Percentiles rank a stretch among this genome's conserved stretches.
These are phyloP conservation scores for Drosophila affinis DNA, from an alignment of 2,888 invertebrate genomes.

Conservation along the genomic window DNA sequence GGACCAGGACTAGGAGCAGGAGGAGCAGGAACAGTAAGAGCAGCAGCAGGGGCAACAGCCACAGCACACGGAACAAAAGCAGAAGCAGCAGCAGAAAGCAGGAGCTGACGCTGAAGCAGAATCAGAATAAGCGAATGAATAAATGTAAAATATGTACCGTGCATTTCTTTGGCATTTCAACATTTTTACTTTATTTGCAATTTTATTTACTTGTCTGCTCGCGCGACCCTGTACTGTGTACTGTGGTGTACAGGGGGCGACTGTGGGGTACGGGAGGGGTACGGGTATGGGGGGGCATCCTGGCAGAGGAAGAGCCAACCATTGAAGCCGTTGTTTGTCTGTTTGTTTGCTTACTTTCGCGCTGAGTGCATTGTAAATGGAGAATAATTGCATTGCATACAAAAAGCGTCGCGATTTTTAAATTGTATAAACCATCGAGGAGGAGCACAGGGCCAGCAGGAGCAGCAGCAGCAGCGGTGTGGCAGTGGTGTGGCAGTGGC, in stretches of 20 bases:
- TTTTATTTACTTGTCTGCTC: conserved; percentile 69
- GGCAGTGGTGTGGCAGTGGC: not conserved
- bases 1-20: conserved; percentile 10
- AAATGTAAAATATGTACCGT: conserved; percentile 77
- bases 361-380: conserved; percentile 77
- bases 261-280: too few relatives aligned
- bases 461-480: not conserved
- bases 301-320: conserved; percentile 10
- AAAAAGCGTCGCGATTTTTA: conserved; percentile 64
- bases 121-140: conserved; percentile 62
- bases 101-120: conserved; percentile 32
- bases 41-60: conserved; percentile 12
- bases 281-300: too few relatives aligned
- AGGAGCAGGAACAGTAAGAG: conserved; percentile 10
- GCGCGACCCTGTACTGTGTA: conserved; percentile 23
- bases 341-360: conserved; percentile 51
- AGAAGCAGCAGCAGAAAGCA: conserved; percentile 21
- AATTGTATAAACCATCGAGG: conserved; percentile 54
- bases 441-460: conserved; percentile 7
- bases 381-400: conserved; percentile 74
- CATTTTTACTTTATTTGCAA: conserved; percentile 66
- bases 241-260: conserved; percentile 14
- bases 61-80: conserved; percentile 18
- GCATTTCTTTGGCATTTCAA: conserved; percentile 78
- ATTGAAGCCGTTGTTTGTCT: conserved; percentile 38